Conservation (phyloP, 2,888 invertebrate species). For the Pandemis corylana region DNA sequence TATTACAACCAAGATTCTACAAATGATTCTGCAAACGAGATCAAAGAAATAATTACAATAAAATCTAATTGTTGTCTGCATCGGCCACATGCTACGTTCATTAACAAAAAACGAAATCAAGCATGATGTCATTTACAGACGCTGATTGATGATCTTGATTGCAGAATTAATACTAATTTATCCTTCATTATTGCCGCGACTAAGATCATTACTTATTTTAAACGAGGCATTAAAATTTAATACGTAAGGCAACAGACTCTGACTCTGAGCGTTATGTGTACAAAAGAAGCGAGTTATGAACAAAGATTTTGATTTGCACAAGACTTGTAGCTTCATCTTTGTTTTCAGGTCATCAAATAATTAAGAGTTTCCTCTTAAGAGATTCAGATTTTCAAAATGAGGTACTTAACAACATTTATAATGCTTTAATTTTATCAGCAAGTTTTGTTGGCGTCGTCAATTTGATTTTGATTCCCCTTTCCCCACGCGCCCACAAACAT, state of each 20-base stretch:
- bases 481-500: too few relatives aligned
- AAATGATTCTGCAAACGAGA: not conserved
- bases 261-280: conserved; percentile 3
- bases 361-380: too few relatives aligned
- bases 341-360: too few relatives aligned
- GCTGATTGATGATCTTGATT: conserved; percentile 39
- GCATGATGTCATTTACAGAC: conserved; percentile 41
- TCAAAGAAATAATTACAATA: conserved; percentile 20
- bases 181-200: conserved; percentile 38
- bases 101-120: conserved; percentile 41
- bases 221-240: conserved; percentile 36
- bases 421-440: too few relatives aligned
- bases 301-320: conserved; percentile 3
- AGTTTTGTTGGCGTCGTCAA: too few relatives aligned
- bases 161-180: conserved; percentile 42
- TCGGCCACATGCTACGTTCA: conserved; percentile 25
- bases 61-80: conserved; percentile 34
- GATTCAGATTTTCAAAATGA: too few relatives aligned
- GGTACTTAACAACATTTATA: too few relatives aligned
- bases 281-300: not conserved
- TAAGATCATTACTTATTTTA: conserved; percentile 39
- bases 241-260: conserved; percentile 3
- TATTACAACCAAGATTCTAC: not conserved
- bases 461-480: too few relatives aligned
- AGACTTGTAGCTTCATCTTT: not conserved